Conservation (phyloP, 2,888 invertebrate species). For the Lasioglossum oenotherae region DNA sequence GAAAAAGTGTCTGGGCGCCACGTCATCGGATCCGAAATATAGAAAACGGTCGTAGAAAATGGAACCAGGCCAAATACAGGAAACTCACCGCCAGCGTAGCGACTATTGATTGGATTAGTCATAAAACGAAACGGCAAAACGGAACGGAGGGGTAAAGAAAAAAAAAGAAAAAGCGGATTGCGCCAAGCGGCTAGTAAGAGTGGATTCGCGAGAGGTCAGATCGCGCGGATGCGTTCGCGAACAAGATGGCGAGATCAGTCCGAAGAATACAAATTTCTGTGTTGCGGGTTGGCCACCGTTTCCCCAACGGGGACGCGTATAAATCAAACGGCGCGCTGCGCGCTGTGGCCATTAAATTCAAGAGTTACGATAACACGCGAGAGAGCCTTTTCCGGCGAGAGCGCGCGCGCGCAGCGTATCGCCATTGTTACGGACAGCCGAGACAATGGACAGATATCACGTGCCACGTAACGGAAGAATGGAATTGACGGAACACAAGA, state of each 20-base stretch:
- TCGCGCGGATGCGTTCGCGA: neutral
- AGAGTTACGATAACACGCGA: slow-evolving; percentile 47
- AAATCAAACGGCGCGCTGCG: slow-evolving; percentile 37
- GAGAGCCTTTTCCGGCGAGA: slow-evolving; percentile 25
- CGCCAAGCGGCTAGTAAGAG: neutral
- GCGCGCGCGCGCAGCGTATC: slow-evolving; percentile 30
- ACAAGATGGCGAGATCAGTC: neutral
- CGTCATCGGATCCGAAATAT: neutral
- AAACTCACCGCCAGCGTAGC: neutral
- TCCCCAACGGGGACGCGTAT: slow-evolving; percentile 15
- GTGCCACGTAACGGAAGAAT: slow-evolving; percentile 35
- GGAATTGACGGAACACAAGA: slow-evolving; percentile 41
- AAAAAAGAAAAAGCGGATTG: neutral
- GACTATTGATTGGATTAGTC: neutral
- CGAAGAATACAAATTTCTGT: slow-evolving; percentile 16
- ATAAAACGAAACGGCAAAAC: neutral
- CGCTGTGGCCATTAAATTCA: slow-evolving; percentile 44
- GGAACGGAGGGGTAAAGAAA: neutral
- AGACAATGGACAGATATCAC: slow-evolving; percentile 62
- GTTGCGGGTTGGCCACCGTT: neutral
- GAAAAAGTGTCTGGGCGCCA: neutral
- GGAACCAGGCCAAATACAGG: slow-evolving; percentile 4
- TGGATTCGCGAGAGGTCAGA: neutral
- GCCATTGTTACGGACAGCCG: slow-evolving; percentile 58
- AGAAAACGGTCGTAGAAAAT: neutral